Percentiles rank a stretch among this genome's conserved stretches.
phyloP scores from a whole-genome alignment of 1,140 invertebrate genomes.

The Drosophila suzukii region DNA sequence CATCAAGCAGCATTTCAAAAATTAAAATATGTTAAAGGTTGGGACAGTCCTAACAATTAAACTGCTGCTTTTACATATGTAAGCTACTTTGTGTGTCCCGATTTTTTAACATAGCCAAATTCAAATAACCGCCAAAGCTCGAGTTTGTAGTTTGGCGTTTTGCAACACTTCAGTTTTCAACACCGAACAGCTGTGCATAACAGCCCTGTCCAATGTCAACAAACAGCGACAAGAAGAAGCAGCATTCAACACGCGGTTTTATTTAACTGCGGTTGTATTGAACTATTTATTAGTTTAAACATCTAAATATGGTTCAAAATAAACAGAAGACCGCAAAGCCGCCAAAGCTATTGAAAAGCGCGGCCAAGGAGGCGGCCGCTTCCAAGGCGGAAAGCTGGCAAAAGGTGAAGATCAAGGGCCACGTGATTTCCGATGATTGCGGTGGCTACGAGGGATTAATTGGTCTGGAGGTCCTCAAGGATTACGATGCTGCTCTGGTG shows the following conservation, averaged over 20 bases:
- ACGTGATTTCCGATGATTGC: conserved; percentile 77
- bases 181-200: conserved; percentile 27
- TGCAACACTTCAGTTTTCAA: conserved; percentile 26
- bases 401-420: conserved; percentile 81
- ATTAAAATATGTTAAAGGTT: too few species aligned
- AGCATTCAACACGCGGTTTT: conserved; percentile 54
- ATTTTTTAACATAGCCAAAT: background rate
- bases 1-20: too few species aligned
- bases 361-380: background rate
- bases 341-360: conserved; percentile 3
- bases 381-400: conserved; percentile 65
- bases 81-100: too few species aligned
- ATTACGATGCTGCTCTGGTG: conserved; percentile 69
- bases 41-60: too few species aligned
- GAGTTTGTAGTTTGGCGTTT: background rate
- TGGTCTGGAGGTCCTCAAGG: conserved; percentile 79
- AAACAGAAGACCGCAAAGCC: conserved; percentile 29
- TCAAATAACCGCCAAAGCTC: background rate
- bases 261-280: conserved; percentile 3
- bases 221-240: conserved; percentile 25
- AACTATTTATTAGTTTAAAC: conserved; percentile 18
- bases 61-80: too few species aligned
- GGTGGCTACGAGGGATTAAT: conserved; percentile 77
- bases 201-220: conserved; percentile 49
- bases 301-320: conserved; percentile 27